These are phyloP conservation scores for Drosophila antonietae DNA, from an alignment of 2,888 invertebrate species.

Conservation along the genomic window DNA sequence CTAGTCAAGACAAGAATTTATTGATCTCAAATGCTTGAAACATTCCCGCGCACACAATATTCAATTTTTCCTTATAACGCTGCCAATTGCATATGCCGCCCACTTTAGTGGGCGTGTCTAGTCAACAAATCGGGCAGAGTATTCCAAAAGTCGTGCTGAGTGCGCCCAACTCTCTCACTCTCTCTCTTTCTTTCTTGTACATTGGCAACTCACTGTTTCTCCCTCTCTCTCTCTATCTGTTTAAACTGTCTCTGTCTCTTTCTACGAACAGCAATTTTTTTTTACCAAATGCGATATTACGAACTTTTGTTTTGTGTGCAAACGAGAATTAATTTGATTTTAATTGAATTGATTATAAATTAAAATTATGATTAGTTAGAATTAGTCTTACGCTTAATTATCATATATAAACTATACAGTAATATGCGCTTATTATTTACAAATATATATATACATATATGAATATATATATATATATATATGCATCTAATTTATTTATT, in stretches of 20 bases:
- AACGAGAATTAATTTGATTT: slow-evolving; percentile 64
- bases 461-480: slow-evolving; percentile 17
- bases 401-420: slow-evolving; percentile 51
- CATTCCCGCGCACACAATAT: slow-evolving; percentile 25
- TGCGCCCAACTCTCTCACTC: no score
- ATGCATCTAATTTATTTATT: not conserved
- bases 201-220: no score
- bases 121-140: slow-evolving; percentile 25
- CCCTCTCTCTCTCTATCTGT: not conserved
- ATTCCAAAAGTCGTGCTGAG: not conserved
- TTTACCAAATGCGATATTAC: slow-evolving; percentile 71
- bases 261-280: slow-evolving; percentile 44
- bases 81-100: slow-evolving; percentile 13
- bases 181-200: no score
- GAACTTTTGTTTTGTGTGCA: slow-evolving; percentile 58
- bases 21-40: slow-evolving; percentile 56
- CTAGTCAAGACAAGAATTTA: slow-evolving; percentile 53
- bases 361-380: slow-evolving; percentile 59
- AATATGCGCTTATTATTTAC: slow-evolving; percentile 64
- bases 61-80: not conserved
- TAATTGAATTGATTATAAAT: slow-evolving; percentile 59
- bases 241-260: not conserved
- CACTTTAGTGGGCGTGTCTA: slow-evolving; percentile 14
- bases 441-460: slow-evolving; percentile 30
- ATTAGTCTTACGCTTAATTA: slow-evolving; percentile 66